These are phyloP conservation scores for Acestrorhynchus altus DNA, from an alignment of 2,797 vertebrate species.

Conservation along the genomic window DNA sequence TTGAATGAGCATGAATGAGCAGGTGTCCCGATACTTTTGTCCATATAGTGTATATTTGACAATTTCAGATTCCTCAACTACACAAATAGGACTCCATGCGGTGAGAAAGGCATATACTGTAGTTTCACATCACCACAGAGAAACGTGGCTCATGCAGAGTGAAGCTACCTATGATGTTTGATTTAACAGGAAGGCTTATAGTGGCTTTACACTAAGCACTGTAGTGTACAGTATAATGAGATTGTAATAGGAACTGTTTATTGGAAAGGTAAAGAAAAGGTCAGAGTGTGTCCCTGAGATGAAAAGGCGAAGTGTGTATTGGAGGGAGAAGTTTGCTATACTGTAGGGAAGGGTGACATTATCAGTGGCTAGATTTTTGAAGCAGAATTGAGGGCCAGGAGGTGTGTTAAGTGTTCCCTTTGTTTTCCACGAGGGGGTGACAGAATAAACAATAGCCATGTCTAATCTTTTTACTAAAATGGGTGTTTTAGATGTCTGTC, in stretches of 20 bases:
- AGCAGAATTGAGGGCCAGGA: slow-evolving; percentile 15
- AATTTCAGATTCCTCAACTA: background rate
- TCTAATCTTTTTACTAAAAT: background rate
- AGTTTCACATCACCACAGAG: background rate
- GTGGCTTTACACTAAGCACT: background rate
- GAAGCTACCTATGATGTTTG: background rate
- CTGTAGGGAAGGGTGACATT: slow-evolving; percentile 25
- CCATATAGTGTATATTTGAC: background rate
- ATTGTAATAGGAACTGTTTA: background rate
- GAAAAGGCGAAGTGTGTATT: slow-evolving; percentile 42
- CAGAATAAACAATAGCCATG: background rate
- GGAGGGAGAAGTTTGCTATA: background rate
- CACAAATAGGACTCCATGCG: background rate
- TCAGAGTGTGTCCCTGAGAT: slow-evolving; percentile 33
- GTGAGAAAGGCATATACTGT: background rate
- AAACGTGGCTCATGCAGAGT: background rate
- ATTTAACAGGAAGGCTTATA: background rate
- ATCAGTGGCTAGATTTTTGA: slow-evolving; percentile 31
- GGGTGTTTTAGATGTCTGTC: too few species aligned
- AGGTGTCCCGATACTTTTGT: too few species aligned
- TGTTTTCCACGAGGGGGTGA: slow-evolving; percentile 8
- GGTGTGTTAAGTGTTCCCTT: slow-evolving; percentile 46
- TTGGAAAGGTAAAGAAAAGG: slow-evolving; percentile 14
- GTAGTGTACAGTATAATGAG: background rate
- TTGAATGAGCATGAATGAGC: too few species aligned